Evolutionary conservation across 2,113 vertebrate genomes (phyloP).

Genomic region (Platichthys flesus): DNA sequence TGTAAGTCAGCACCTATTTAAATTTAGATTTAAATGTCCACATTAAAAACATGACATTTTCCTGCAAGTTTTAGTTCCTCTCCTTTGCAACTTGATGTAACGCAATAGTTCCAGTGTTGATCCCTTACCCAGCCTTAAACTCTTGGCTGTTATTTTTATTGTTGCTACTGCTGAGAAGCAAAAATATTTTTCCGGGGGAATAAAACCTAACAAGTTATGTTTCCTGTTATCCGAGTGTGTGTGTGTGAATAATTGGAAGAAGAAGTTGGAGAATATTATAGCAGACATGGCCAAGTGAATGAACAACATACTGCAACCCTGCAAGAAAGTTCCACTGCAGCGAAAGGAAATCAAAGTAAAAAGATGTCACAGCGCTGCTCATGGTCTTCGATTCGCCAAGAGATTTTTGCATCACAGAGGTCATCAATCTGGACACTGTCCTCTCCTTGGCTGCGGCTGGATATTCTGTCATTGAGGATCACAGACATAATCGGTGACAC

Average conservation of each 20-base stretch:
- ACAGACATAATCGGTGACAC: constrained; percentile 22
- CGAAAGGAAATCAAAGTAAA: constrained; percentile 33
- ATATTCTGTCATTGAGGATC: constrained; percentile 26
- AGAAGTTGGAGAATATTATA: neutral
- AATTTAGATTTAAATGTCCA: neutral
- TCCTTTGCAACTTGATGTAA: neutral
- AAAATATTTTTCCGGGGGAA: neutral
- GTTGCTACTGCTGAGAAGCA: neutral
- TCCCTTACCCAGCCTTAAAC: too few species aligned
- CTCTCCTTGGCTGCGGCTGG: constrained; percentile 22
- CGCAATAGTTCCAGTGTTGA: neutral
- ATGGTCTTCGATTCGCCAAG: constrained; percentile 6
- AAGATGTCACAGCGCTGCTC: neutral
- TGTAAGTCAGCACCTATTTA: neutral
- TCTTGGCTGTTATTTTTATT: too few species aligned
- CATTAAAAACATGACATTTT: neutral
- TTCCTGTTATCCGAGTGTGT: neutral
- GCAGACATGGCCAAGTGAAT: neutral
- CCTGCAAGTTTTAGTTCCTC: neutral
- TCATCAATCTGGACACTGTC: constrained; percentile 41
- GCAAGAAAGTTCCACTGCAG: constrained; percentile 13
- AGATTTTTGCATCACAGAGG: constrained; percentile 30
- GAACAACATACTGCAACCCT: constrained; percentile 1
- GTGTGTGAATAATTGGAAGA: constrained; percentile 7
- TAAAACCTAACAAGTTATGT: neutral